Conservation (phyloP, 2,888 invertebrate species). For the Leptura quadrifasciata region DNA sequence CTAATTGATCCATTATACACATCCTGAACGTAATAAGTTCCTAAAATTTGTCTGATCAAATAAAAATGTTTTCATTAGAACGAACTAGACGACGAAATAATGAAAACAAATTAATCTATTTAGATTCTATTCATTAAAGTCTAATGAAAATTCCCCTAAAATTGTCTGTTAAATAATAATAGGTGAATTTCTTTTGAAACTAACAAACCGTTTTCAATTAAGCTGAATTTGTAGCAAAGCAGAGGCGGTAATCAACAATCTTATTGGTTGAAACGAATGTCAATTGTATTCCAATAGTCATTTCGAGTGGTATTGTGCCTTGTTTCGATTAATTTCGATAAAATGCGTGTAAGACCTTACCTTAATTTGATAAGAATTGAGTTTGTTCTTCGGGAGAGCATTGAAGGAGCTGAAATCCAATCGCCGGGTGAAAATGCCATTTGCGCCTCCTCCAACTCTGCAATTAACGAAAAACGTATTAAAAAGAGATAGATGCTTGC, state of each 20-base stretch:
- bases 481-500: neutral
- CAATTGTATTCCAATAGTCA: constrained; percentile 19
- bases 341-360: constrained; percentile 76
- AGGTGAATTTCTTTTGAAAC: constrained; percentile 35
- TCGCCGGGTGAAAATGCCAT: constrained; percentile 94
- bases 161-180: constrained; percentile 45
- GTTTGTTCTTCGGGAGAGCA: constrained; percentile 93
- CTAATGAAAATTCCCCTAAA: constrained; percentile 40
- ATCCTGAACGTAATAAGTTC: neutral
- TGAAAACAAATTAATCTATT: constrained; percentile 40
- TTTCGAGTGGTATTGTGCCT: neutral
- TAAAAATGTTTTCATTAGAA: constrained; percentile 35
- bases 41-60: constrained; percentile 18
- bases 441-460: constrained; percentile 91
- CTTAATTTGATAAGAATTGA: constrained; percentile 99
- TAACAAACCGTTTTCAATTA: constrained; percentile 43
- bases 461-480: constrained; percentile 67
- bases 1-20: constrained; percentile 23
- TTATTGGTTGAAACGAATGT: constrained; percentile 40
- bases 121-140: constrained; percentile 24
- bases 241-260: constrained; percentile 32
- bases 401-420: constrained; percentile 97
- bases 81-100: constrained; percentile 17
- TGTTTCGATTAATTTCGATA: constrained; percentile 23
- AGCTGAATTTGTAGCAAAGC: constrained; percentile 41